These are phyloP conservation scores for Nesidiocoris tenuis DNA, from an alignment of 2,888 invertebrate species.

Conservation along the genomic window DNA sequence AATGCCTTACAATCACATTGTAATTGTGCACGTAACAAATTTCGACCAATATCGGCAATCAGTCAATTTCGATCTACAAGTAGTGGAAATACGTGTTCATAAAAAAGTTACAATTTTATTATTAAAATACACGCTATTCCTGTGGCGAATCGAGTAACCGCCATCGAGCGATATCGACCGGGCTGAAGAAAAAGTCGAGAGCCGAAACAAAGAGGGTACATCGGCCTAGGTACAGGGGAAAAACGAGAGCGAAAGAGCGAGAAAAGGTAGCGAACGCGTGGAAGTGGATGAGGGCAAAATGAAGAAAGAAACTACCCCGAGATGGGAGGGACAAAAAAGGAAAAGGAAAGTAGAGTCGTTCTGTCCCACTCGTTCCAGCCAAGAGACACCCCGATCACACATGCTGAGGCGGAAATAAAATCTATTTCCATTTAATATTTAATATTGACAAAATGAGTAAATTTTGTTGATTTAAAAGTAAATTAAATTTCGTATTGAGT, in stretches of 20 bases:
- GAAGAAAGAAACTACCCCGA: not conserved
- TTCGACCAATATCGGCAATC: too few species aligned
- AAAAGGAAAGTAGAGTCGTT: not conserved
- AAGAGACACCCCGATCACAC: not conserved
- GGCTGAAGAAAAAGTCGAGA: not conserved
- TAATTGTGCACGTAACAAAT: too few species aligned
- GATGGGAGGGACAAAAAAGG: not conserved
- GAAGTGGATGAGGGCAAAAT: not conserved
- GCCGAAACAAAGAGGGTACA: not conserved
- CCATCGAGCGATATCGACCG: constrained; percentile 35
- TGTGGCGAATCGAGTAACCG: not conserved
- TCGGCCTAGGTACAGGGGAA: not conserved
- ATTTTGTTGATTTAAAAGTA: too few species aligned
- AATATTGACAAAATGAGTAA: too few species aligned
- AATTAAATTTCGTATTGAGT: too few species aligned
- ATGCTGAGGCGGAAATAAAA: not conserved
- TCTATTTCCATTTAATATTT: too few species aligned
- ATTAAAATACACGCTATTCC: too few species aligned
- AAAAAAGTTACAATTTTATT: too few species aligned
- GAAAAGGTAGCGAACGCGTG: not conserved
- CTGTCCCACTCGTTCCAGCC: not conserved
- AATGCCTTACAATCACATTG: too few species aligned
- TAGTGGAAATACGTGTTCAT: too few species aligned
- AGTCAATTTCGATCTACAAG: too few species aligned
- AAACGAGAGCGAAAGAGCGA: constrained; percentile 16